Evolutionary conservation across 1,140 invertebrate species (phyloP).

Genomic region (Mizuhopecten yessoensis): DNA sequence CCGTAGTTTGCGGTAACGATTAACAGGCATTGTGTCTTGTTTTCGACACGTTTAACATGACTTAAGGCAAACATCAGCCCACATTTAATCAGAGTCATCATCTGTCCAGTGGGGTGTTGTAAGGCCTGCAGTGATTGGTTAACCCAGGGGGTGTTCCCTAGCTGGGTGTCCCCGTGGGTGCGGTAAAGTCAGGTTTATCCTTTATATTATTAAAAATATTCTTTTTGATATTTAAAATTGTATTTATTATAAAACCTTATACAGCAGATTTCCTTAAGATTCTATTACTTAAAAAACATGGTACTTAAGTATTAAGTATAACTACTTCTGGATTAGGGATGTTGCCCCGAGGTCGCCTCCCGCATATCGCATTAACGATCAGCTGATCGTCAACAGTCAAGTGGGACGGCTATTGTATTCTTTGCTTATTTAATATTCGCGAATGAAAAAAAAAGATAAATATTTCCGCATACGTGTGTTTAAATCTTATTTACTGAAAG

Average conservation of each 20-base stretch:
- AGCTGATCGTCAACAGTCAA: slow-evolving; percentile 12
- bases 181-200: no score
- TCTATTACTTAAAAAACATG: no score
- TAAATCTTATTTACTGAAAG: not conserved
- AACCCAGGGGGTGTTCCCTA: not conserved
- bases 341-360: not conserved
- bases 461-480: not conserved
- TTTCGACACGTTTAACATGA: slow-evolving; percentile 8
- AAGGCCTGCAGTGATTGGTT: not conserved
- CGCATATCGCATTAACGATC: not conserved
- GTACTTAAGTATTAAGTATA: no score
- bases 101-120: not conserved
- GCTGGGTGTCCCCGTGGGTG: not conserved
- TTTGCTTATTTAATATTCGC: not conserved
- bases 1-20: not conserved
- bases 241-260: no score
- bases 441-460: not conserved
- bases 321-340: not conserved
- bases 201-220: no score
- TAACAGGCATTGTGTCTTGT: not conserved
- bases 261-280: no score
- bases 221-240: no score
- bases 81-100: slow-evolving; percentile 2
- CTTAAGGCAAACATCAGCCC: slow-evolving; percentile 16
- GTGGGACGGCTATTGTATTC: not conserved